Percentiles rank a stretch among this genome's conserved stretches.
phyloP scores from a whole-genome alignment of 2,888 invertebrate species.

The Cataglyphis rosenhaueri region DNA sequence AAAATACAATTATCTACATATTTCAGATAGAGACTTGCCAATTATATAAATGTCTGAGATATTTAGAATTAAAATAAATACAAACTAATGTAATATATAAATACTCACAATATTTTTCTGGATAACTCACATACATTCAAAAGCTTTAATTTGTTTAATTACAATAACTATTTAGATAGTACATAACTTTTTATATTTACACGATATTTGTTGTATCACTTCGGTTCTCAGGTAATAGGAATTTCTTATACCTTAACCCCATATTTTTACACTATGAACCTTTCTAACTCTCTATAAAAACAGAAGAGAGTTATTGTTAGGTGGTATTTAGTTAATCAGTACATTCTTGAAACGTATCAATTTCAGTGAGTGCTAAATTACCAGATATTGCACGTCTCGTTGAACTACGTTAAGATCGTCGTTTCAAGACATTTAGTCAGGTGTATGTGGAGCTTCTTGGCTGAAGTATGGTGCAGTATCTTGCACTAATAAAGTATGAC shows the following conservation, averaged over 20 bases:
- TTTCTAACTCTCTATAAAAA: constrained; percentile 64
- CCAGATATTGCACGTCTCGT: constrained; percentile 78
- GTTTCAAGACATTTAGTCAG: constrained; percentile 82
- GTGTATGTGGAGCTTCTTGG: constrained; percentile 90
- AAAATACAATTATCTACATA: constrained; percentile 23
- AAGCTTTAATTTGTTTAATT: constrained; percentile 83
- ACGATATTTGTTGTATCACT: constrained; percentile 78
- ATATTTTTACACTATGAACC: constrained; percentile 54
- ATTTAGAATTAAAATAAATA: constrained; percentile 22
- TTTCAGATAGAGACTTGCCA: not conserved
- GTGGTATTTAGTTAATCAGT: not conserved
- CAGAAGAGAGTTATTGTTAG: constrained; percentile 19
- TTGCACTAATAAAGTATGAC: constrained; percentile 97
- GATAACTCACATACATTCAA: constrained; percentile 79
- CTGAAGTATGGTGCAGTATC: constrained; percentile 97
- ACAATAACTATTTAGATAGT: constrained; percentile 82
- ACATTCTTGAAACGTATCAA: constrained; percentile 1
- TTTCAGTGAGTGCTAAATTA: constrained; percentile 51
- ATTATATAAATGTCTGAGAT: constrained; percentile 6
- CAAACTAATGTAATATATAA: constrained; percentile 57
- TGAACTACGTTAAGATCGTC: constrained; percentile 63
- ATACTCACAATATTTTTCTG: constrained; percentile 60
- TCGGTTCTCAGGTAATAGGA: constrained; percentile 75
- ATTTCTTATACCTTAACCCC: constrained; percentile 69
- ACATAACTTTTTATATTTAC: constrained; percentile 81